A percentile compares a stretch with the other conserved stretches of the same genome.
Conservation (phyloP, 2,797 vertebrate species). For the Taenioides sp. region DNA sequence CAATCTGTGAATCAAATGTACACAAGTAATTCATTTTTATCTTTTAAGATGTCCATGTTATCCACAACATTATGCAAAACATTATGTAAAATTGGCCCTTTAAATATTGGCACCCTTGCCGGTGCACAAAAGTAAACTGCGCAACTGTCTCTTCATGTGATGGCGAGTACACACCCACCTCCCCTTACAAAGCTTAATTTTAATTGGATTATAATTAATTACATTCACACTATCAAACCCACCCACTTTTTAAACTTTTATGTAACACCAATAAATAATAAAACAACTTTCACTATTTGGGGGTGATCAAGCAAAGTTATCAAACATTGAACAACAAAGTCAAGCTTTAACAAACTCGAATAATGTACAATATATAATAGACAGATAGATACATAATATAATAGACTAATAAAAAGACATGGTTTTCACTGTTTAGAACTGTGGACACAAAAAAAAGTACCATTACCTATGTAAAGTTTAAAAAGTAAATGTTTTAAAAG, state of each 20-base stretch:
- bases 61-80: neutral
- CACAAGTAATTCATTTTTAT: neutral
- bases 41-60: neutral
- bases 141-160: conserved; percentile 60
- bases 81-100: neutral
- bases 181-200: conserved; percentile 27
- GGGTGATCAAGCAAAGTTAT: conserved; percentile 7
- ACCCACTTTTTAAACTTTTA: neutral
- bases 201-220: conserved; percentile 9
- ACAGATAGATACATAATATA: conserved; percentile 4
- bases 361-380: conserved; percentile 9
- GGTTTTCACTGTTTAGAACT: conserved; percentile 6
- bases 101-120: neutral
- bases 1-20: neutral
- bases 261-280: neutral
- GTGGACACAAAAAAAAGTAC: conserved; percentile 5
- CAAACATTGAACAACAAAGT: conserved; percentile 12
- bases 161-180: conserved; percentile 75
- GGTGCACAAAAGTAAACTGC: conserved; percentile 56
- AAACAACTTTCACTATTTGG: neutral
- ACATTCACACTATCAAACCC: neutral
- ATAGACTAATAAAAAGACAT: conserved; percentile 9
- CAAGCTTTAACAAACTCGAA: conserved; percentile 4
- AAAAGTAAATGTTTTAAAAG: conserved; percentile 6
- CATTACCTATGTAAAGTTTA: neutral